Evolutionary conservation across 2,113 vertebrate genomes (phyloP).

Genomic region (Erythrocercus mccallii): DNA sequence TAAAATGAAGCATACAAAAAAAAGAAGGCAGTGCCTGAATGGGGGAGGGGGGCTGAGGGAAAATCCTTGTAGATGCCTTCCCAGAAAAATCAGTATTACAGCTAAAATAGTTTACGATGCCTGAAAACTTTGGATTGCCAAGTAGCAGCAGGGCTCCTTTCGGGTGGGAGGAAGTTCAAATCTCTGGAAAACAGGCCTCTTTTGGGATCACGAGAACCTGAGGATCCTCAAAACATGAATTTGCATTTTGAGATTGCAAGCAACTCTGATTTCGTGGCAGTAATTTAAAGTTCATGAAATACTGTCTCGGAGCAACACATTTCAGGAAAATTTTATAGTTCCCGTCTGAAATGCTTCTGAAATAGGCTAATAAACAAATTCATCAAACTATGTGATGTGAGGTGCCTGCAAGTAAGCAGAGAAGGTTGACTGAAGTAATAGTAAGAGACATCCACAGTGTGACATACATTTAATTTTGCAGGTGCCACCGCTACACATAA

Average conservation of each 20-base stretch:
- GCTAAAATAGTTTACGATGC: background rate
- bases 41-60: background rate
- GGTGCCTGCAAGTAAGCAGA: background rate
- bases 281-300: background rate
- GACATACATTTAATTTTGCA: background rate
- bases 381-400: background rate
- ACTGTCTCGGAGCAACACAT: background rate
- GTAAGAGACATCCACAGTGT: background rate
- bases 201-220: background rate
- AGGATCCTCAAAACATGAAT: background rate
- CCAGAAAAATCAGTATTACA: background rate
- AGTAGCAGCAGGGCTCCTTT: background rate
- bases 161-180: background rate
- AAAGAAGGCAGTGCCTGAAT: background rate
- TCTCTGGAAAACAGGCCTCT: background rate
- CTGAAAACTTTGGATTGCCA: background rate
- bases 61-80: background rate
- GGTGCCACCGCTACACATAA: background rate
- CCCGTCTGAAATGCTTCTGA: background rate
- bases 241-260: background rate
- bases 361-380: background rate
- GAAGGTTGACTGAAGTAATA: background rate
- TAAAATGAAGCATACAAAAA: background rate
- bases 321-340: background rate
- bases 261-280: background rate